These are phyloP conservation scores for Petrocephalus microphthalmus DNA, from an alignment of 2,113 vertebrate species.

Conservation along the genomic window DNA sequence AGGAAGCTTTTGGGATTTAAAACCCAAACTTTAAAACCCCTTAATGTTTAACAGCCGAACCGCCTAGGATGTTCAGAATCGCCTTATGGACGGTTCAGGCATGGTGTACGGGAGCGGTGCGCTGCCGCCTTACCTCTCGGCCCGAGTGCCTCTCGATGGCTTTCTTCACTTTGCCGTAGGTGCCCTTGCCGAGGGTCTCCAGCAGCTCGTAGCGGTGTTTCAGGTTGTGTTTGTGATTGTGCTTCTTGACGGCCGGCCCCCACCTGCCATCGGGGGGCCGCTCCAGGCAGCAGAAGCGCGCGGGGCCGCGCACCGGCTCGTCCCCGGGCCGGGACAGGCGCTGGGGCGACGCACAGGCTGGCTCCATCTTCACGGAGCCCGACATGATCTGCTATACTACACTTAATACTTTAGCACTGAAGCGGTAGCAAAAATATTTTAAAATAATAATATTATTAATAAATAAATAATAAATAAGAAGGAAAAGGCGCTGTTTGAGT, in stretches of 20 bases:
- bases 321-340: background rate
- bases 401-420: background rate
- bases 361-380: constrained; percentile 5
- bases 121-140: constrained; percentile 77
- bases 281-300: constrained; percentile 6
- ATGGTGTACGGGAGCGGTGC: background rate
- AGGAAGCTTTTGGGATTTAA: background rate
- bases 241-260: constrained; percentile 82
- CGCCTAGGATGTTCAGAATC: background rate
- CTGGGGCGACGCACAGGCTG: background rate
- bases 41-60: background rate
- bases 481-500: background rate
- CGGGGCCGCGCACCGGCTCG: background rate
- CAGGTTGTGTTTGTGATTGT: constrained; percentile 97
- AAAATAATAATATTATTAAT: background rate
- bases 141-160: constrained; percentile 91
- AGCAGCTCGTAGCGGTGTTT: constrained; percentile 96
- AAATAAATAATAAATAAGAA: background rate
- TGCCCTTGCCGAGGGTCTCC: constrained; percentile 92
- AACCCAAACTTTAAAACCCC: background rate
- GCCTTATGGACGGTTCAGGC: background rate
- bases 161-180: constrained; percentile 95
- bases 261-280: constrained; percentile 51
- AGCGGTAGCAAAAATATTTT: background rate
- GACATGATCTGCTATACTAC: constrained; percentile 1